A percentile compares a stretch with the other conserved stretches of the same genome.
Evolutionary conservation across 2,113 vertebrate genomes (phyloP).

Genomic region (Marcusenius ussheri): DNA sequence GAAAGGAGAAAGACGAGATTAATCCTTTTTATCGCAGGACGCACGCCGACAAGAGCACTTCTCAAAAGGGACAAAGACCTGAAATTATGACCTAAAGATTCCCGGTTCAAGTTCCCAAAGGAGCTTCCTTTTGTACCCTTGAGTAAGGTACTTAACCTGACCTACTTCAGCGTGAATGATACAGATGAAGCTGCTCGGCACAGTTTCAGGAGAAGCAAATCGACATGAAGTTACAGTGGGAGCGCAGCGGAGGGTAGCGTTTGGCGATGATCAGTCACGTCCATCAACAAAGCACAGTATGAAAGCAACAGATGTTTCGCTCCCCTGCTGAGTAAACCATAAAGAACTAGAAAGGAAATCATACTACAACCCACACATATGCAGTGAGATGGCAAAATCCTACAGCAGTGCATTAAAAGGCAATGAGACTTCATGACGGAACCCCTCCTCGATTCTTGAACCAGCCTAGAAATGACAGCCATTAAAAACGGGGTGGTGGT

Average conservation of each 20-base stretch:
- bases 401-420: neutral
- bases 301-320: neutral
- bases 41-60: conserved; percentile 12
- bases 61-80: conserved; percentile 27
- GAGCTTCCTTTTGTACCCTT: neutral
- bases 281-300: neutral
- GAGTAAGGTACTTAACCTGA: neutral
- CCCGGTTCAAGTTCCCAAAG: neutral
- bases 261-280: neutral
- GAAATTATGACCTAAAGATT: conserved; percentile 3
- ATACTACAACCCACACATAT: neutral
- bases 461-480: neutral
- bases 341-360: neutral
- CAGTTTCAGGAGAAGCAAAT: neutral
- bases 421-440: neutral
- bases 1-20: conserved; percentile 4
- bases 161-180: neutral
- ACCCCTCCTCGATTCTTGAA: conserved; percentile 27
- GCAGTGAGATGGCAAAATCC: neutral
- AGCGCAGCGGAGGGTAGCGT: neutral
- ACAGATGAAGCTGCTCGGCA: neutral
- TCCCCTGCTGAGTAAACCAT: neutral
- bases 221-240: neutral
- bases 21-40: neutral
- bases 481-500: neutral